phyloP scores from a whole-genome alignment of 2,113 vertebrate genomes.

The Phoxinus phoxinus region DNA sequence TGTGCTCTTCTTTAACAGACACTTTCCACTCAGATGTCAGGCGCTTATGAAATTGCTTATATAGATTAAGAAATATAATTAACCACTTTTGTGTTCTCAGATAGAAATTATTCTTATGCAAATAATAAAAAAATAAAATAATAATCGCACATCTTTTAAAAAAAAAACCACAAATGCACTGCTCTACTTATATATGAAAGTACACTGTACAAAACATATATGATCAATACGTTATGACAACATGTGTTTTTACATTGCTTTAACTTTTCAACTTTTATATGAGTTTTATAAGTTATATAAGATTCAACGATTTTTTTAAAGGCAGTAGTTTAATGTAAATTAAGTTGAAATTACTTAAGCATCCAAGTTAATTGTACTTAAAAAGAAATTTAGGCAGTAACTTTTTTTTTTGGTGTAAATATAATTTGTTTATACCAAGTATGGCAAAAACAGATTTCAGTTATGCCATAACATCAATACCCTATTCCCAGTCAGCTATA shows the following conservation, averaged over 20 bases:
- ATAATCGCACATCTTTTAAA: not conserved
- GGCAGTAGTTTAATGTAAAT: too few relatives aligned
- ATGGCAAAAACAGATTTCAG: not conserved
- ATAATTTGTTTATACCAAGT: not conserved
- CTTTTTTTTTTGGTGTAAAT: too few relatives aligned
- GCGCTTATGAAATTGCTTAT: constrained; percentile 65
- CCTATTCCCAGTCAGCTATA: not conserved
- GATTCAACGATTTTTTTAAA: too few relatives aligned
- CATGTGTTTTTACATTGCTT: too few relatives aligned
- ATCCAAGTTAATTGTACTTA: too few relatives aligned
- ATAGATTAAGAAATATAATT: constrained; percentile 44
- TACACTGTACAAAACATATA: too few relatives aligned
- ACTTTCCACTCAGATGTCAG: constrained; percentile 79
- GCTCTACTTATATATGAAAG: not conserved
- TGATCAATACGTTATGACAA: too few relatives aligned
- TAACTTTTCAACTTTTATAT: too few relatives aligned
- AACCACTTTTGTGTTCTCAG: constrained; percentile 13
- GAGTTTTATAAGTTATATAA: too few relatives aligned
- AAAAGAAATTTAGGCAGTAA: too few relatives aligned
- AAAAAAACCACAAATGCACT: not conserved
- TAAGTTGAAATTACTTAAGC: too few relatives aligned
- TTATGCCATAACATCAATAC: not conserved
- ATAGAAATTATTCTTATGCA: constrained; percentile 9
- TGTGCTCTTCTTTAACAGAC: constrained; percentile 77
- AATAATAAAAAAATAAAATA: not conserved